Percentiles rank a stretch among this genome's conserved stretches.
Conservation (phyloP, 2,888 invertebrate species). For the Ennomos quercinarius region DNA sequence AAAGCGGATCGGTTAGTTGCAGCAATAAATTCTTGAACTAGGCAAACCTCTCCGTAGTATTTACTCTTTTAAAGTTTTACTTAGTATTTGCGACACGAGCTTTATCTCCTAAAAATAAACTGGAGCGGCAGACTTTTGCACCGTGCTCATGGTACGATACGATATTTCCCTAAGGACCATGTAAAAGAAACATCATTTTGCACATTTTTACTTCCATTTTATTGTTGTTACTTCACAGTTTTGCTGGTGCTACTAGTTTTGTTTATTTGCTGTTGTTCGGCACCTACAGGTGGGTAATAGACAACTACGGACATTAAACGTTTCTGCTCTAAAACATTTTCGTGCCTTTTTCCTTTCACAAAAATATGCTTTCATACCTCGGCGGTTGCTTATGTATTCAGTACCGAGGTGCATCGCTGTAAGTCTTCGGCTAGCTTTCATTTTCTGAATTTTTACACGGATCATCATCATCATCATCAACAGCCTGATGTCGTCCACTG, state of each 20-base stretch:
- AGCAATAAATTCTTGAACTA: slow-evolving; percentile 51
- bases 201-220: slow-evolving; percentile 41
- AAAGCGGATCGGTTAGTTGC: slow-evolving; percentile 52
- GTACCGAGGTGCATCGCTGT: no score
- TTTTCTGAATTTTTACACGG: no score
- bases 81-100: slow-evolving; percentile 49
- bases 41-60: slow-evolving; percentile 51
- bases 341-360: slow-evolving; percentile 17
- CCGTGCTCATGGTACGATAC: slow-evolving; percentile 46
- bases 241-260: slow-evolving; percentile 16
- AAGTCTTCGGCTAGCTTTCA: no score
- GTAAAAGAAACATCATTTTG: slow-evolving; percentile 43
- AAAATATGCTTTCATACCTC: not conserved
- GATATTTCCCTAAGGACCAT: slow-evolving; percentile 49
- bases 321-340: slow-evolving; percentile 25
- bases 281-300: slow-evolving; percentile 32
- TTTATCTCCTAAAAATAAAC: slow-evolving; percentile 53
- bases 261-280: slow-evolving; percentile 24
- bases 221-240: slow-evolving; percentile 33
- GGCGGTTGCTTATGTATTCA: no score
- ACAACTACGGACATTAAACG: slow-evolving; percentile 26
- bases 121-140: slow-evolving; percentile 44
- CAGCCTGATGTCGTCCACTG: no score
- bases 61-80: slow-evolving; percentile 54
- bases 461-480: no score